phyloP scores from a whole-genome alignment of 1,140 invertebrate genomes.

The Himalopsyche phryganea region DNA sequence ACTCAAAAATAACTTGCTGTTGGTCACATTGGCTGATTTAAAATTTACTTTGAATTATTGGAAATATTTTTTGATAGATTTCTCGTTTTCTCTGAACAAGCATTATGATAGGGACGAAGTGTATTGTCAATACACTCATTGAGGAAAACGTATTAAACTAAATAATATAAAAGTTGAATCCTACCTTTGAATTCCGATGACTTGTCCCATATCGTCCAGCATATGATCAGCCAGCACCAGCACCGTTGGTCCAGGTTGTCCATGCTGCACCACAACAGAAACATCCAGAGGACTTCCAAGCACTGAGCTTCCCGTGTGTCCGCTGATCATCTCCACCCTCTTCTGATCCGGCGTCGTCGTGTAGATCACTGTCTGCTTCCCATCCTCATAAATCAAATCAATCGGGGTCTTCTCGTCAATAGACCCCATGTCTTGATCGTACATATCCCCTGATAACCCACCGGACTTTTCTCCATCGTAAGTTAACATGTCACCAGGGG shows the following conservation, averaged over 20 bases:
- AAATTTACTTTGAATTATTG: no score
- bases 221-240: slow-evolving; percentile 49
- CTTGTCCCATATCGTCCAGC: slow-evolving; percentile 49
- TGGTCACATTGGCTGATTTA: no score
- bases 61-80: no score
- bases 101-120: no score
- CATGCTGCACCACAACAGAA: slow-evolving; percentile 49
- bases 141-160: no score
- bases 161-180: slow-evolving; percentile 3
- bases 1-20: no score
- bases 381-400: slow-evolving; percentile 77
- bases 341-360: slow-evolving; percentile 62
- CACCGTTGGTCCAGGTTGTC: slow-evolving; percentile 41
- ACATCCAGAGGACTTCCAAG: slow-evolving; percentile 41
- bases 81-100: no score
- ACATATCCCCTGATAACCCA: slow-evolving; percentile 53
- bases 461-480: slow-evolving; percentile 56
- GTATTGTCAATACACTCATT: no score
- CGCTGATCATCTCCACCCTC: slow-evolving; percentile 52
- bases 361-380: slow-evolving; percentile 76
- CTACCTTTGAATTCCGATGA: slow-evolving; percentile 53
- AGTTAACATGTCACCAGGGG: slow-evolving; percentile 52
- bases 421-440: slow-evolving; percentile 59
- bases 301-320: slow-evolving; percentile 46
- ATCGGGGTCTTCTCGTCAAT: slow-evolving; percentile 69